Conservation (phyloP, 2,797 vertebrate genomes). For the Rhabdophis nuchalis region DNA sequence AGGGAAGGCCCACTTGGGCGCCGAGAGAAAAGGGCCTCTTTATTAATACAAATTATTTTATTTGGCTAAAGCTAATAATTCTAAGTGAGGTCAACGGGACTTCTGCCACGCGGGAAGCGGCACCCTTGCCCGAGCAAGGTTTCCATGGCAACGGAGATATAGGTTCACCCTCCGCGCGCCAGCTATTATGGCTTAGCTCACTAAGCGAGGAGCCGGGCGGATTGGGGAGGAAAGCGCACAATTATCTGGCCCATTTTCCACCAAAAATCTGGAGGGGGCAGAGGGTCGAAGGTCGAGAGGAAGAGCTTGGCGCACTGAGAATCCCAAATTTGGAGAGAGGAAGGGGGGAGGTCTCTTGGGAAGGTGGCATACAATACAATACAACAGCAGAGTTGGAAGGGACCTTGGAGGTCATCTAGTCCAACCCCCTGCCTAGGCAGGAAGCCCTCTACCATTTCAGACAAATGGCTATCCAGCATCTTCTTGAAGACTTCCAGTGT, state of each 20-base stretch:
- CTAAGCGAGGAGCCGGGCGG: constrained; percentile 10
- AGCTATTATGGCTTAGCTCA: constrained; percentile 38
- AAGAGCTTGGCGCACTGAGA: neutral
- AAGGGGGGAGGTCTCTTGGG: no score
- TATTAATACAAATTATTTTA: constrained; percentile 80
- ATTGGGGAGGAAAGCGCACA: neutral
- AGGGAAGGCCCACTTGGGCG: constrained; percentile 61
- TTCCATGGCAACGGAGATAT: constrained; percentile 69
- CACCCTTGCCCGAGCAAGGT: constrained; percentile 61
- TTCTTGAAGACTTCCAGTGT: no score
- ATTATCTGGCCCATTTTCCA: neutral
- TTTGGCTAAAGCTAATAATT: constrained; percentile 80
- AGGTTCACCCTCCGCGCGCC: constrained; percentile 39
- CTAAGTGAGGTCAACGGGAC: constrained; percentile 73
- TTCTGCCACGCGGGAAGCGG: constrained; percentile 39
- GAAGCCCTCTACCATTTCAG: no score
- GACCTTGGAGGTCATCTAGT: no score
- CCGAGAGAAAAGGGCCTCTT: constrained; percentile 66
- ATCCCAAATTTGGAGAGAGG: no score
- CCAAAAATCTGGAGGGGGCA: neutral
- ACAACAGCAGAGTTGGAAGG: no score
- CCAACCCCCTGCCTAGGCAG: no score
- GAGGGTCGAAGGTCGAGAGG: neutral
- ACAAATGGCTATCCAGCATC: no score
- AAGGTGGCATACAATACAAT: no score